A percentile compares a stretch with the other conserved stretches of the same genome.
Conservation (phyloP, 2,888 invertebrate species). For the Elgonia sp. region DNA sequence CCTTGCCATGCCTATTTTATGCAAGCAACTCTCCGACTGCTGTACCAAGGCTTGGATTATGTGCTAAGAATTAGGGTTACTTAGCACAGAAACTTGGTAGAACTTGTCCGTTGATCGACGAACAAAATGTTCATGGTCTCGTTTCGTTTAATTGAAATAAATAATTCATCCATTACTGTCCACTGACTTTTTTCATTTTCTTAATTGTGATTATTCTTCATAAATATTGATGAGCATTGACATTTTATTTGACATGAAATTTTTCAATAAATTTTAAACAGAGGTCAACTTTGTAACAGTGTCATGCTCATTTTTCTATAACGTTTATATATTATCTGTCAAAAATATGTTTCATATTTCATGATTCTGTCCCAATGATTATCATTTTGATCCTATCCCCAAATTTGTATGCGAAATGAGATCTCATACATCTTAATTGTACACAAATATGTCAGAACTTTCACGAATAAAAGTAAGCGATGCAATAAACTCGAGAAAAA, state of each 20-base stretch:
- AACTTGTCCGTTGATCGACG: slow-evolving; percentile 22
- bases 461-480: slow-evolving; percentile 31
- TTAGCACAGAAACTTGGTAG: slow-evolving; percentile 14
- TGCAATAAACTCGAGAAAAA: slow-evolving; percentile 4
- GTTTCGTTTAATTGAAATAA: slow-evolving; percentile 3
- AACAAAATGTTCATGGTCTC: not conserved
- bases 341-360: not conserved
- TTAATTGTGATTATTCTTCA: not conserved
- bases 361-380: not conserved
- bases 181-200: slow-evolving; percentile 3
- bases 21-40: slow-evolving; percentile 31
- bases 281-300: too few relatives aligned
- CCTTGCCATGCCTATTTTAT: slow-evolving; percentile 52
- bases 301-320: not conserved
- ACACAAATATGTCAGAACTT: slow-evolving; percentile 18
- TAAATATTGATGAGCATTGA: not conserved
- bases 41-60: slow-evolving; percentile 19
- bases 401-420: not conserved
- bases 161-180: slow-evolving; percentile 20
- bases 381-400: not conserved
- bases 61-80: slow-evolving; percentile 48
- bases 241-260: not conserved
- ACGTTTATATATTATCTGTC: not conserved
- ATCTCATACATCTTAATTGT: slow-evolving; percentile 32
- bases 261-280: not conserved